These are phyloP conservation scores for Coecobrya sp. DNA, from an alignment of 2,888 invertebrate species.

Conservation along the genomic window DNA sequence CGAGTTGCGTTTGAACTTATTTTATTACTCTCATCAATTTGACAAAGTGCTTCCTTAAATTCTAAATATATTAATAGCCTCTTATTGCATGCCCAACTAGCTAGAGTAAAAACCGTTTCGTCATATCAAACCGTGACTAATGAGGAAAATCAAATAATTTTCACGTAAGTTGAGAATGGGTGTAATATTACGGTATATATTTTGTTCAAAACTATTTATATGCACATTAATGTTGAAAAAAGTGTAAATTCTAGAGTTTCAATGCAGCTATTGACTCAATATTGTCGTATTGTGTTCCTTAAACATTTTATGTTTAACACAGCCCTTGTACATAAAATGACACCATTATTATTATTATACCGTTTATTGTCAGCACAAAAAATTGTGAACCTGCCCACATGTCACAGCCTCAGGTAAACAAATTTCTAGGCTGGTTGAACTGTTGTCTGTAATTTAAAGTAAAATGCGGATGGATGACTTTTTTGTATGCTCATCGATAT, in stretches of 20 bases:
- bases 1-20: too few species aligned
- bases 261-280: not conserved
- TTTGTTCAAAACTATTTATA: not conserved
- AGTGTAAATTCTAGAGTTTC: not conserved
- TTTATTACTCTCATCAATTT: too few species aligned
- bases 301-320: not conserved
- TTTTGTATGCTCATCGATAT: constrained; percentile 18
- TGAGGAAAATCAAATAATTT: not conserved
- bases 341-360: not conserved
- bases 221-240: not conserved
- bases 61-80: not conserved
- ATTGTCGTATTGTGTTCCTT: not conserved
- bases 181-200: not conserved
- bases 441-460: constrained; percentile 39
- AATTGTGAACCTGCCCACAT: constrained; percentile 58
- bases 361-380: constrained; percentile 12
- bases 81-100: not conserved
- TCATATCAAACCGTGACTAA: not conserved
- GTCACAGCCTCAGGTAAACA: constrained; percentile 71
- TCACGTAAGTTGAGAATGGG: not conserved
- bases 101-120: too few species aligned
- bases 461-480: constrained; percentile 1
- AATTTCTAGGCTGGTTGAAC: constrained; percentile 38
- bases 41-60: not conserved
- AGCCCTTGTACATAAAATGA: not conserved